Conservation (phyloP, 2,797 vertebrate genomes). For the Myripristis murdjan region DNA sequence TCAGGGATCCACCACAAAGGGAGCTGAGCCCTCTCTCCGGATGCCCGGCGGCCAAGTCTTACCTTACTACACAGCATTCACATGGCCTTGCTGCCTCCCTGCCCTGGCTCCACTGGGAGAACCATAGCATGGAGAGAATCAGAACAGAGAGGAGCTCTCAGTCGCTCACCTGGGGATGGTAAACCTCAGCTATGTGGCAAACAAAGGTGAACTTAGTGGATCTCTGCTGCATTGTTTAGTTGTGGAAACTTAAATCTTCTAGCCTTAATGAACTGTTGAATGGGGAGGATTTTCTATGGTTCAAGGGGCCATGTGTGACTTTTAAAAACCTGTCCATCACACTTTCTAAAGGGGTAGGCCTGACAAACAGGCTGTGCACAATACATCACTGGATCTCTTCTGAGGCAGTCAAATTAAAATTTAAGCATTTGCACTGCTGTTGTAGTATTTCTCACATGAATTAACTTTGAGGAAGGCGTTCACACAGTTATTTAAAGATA, state of each 20-base stretch:
- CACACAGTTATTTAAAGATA: neutral
- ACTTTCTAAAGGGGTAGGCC: constrained; percentile 51
- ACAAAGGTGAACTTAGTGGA: constrained; percentile 85
- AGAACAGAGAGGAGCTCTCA: constrained; percentile 76
- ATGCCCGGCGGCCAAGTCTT: constrained; percentile 81
- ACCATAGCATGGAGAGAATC: constrained; percentile 65
- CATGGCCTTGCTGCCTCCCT: constrained; percentile 71
- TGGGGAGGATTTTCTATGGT: constrained; percentile 80
- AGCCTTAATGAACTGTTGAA: constrained; percentile 81
- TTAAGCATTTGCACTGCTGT: neutral
- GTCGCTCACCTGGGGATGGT: constrained; percentile 79
- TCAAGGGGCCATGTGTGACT: constrained; percentile 76
- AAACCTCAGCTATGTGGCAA: constrained; percentile 83
- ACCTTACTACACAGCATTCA: constrained; percentile 78
- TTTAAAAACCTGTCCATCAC: constrained; percentile 75
- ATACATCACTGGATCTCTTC: constrained; percentile 35
- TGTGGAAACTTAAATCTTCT: constrained; percentile 84
- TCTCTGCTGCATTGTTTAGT: constrained; percentile 79
- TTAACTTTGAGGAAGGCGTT: constrained; percentile 3
- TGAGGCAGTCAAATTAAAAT: constrained; percentile 26
- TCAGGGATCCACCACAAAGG: constrained; percentile 83
- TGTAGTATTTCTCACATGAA: constrained; percentile 7
- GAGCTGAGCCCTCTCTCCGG: constrained; percentile 77
- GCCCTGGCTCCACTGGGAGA: constrained; percentile 68
- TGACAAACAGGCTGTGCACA: constrained; percentile 46